Evolutionary conservation across 2,113 vertebrate species (phyloP).

Genomic region (Aphelocoma coerulescens): DNA sequence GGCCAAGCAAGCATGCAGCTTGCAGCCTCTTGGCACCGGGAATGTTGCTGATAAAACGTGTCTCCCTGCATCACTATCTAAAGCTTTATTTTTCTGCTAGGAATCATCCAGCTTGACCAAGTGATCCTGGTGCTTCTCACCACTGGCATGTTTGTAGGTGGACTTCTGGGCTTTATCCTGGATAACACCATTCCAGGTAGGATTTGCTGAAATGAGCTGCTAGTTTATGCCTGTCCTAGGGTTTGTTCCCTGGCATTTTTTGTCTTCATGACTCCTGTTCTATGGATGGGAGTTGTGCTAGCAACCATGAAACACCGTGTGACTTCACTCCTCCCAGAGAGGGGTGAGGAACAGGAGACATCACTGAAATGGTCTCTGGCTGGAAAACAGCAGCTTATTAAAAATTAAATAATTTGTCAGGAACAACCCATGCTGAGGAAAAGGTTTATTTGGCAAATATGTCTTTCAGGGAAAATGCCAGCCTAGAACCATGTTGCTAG

Average conservation of each 20-base stretch:
- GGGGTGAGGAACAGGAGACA: background rate
- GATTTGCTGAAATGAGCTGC: constrained; percentile 11
- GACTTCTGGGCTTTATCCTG: constrained; percentile 88
- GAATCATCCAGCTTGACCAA: constrained; percentile 86
- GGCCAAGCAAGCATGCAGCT: background rate
- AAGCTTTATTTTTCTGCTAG: constrained; percentile 64
- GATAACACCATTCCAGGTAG: constrained; percentile 96
- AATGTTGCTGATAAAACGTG: background rate
- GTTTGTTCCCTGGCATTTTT: background rate
- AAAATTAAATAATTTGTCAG: background rate
- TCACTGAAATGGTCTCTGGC: background rate
- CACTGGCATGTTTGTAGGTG: constrained; percentile 95
- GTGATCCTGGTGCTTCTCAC: constrained; percentile 91
- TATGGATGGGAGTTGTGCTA: background rate
- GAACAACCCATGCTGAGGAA: background rate
- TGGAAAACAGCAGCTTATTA: background rate
- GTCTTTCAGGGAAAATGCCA: background rate
- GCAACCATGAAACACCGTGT: background rate
- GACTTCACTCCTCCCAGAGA: background rate
- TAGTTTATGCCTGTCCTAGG: background rate
- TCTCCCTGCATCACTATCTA: background rate
- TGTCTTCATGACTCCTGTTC: background rate
- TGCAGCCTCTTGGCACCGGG: background rate
- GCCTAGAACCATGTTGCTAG: background rate
- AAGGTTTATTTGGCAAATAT: background rate